Evolutionary conservation across 2,113 vertebrate species (phyloP).

Genomic region (Neoarius graeffei): DNA sequence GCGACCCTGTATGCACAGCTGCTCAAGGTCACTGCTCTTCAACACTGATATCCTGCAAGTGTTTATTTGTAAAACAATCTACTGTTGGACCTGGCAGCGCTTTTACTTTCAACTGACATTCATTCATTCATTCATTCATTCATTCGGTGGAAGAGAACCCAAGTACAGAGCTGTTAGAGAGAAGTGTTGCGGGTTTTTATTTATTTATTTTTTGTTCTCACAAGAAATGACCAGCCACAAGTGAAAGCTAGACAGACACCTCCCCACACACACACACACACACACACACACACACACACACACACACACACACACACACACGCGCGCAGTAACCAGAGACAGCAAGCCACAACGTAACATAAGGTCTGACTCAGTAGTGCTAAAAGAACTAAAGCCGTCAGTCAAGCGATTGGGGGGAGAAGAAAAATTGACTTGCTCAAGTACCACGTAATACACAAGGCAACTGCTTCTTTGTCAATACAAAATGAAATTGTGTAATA

Average conservation of each 20-base stretch:
- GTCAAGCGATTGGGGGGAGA: neutral
- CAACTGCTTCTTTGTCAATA: neutral
- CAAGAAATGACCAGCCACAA: neutral
- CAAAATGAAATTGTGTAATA: neutral
- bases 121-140: neutral
- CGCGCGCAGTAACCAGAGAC: neutral
- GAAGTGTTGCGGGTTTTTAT: neutral
- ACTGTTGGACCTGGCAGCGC: neutral
- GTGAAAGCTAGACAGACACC: neutral
- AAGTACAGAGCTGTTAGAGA: neutral
- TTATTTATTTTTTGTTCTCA: no score
- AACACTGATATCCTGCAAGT: neutral
- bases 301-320: neutral
- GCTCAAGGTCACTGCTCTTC: conserved; percentile 25
- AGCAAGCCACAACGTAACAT: neutral
- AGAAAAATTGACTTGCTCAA: neutral
- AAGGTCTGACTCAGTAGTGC: conserved; percentile 11
- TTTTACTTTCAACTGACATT: neutral
- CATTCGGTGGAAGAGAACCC: neutral
- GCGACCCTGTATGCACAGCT: neutral
- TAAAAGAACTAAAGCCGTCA: neutral
- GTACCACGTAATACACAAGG: neutral
- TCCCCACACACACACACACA: neutral
- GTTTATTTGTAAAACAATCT: neutral
- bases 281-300: no score